phyloP scores from a whole-genome alignment of 2,888 invertebrate genomes.

The Amblyteles armatorius region DNA sequence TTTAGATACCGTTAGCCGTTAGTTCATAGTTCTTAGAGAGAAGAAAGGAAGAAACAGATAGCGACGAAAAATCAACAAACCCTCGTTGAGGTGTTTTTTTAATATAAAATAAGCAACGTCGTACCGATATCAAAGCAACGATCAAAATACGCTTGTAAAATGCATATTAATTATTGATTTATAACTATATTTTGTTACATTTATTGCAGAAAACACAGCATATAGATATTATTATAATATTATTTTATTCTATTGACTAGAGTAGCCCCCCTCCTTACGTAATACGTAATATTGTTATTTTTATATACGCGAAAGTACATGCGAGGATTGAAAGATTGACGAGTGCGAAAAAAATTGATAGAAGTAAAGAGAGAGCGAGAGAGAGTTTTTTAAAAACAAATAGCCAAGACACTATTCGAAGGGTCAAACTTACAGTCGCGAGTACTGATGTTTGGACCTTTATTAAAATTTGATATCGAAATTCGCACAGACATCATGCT shows the following conservation, averaged over 20 bases:
- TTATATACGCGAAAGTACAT: slow-evolving; percentile 73
- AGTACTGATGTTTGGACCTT: not conserved
- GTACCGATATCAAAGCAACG: slow-evolving; percentile 84
- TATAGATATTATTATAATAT: slow-evolving; percentile 78
- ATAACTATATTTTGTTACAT: slow-evolving; percentile 84
- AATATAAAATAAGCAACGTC: slow-evolving; percentile 71
- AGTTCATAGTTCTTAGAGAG: slow-evolving; percentile 38
- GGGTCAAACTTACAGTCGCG: slow-evolving; percentile 21
- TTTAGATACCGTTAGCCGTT: slow-evolving; percentile 45
- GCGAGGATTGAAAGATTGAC: slow-evolving; percentile 59
- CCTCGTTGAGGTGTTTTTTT: slow-evolving; percentile 32
- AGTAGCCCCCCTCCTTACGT: slow-evolving; percentile 71
- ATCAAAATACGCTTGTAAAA: slow-evolving; percentile 85
- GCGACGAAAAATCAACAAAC: slow-evolving; percentile 54
- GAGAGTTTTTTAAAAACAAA: slow-evolving; percentile 13
- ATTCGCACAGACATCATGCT: not conserved
- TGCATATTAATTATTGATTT: slow-evolving; percentile 80
- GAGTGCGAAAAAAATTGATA: slow-evolving; percentile 44
- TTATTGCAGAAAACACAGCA: slow-evolving; percentile 77
- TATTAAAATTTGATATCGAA: slow-evolving; percentile 6
- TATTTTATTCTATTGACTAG: slow-evolving; percentile 81
- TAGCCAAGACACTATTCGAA: slow-evolving; percentile 14
- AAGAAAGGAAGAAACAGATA: slow-evolving; percentile 33
- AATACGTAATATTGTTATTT: slow-evolving; percentile 81
- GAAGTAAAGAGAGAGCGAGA: slow-evolving; percentile 38